phyloP scores from a whole-genome alignment of 2,797 vertebrate genomes.

The Chelonia mydas region DNA sequence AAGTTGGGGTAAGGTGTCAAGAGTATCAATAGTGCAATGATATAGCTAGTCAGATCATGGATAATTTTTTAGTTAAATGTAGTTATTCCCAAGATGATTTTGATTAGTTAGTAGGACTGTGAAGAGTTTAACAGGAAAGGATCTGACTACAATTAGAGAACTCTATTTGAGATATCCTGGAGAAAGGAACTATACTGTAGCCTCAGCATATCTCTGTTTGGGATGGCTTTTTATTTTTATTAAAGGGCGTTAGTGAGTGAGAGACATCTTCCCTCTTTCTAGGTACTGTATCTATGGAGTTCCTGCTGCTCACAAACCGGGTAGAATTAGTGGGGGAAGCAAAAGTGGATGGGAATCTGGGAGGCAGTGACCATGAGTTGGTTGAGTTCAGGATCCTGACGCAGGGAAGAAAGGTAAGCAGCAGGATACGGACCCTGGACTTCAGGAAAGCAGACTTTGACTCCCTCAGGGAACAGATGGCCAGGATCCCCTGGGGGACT shows the following conservation, averaged over 20 bases:
- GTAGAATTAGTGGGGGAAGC: no score
- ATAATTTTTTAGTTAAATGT: not conserved
- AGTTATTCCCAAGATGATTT: not conserved
- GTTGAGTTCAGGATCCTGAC: no score
- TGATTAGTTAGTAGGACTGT: not conserved
- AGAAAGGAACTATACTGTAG: not conserved
- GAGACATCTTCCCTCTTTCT: not conserved
- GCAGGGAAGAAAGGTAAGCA: no score
- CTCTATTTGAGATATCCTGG: not conserved
- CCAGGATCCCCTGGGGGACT: no score
- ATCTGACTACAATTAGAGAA: not conserved
- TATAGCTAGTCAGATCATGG: not conserved
- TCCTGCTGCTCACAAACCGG: no score
- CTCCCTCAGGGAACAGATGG: no score
- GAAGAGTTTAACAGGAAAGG: not conserved
- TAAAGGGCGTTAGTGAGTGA: not conserved
- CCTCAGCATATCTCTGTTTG: not conserved
- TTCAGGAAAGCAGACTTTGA: no score
- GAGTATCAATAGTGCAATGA: not conserved
- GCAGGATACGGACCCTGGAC: no score
- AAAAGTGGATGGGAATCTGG: no score
- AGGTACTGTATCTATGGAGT: not conserved
- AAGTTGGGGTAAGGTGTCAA: not conserved
- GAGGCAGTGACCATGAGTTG: no score
- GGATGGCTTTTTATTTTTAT: slow-evolving; percentile 15